Percentiles rank a stretch among this genome's conserved stretches.
These are phyloP conservation scores for Aulostomus chinensis DNA, from an alignment of 2,797 vertebrate genomes.

Conservation along the genomic window DNA sequence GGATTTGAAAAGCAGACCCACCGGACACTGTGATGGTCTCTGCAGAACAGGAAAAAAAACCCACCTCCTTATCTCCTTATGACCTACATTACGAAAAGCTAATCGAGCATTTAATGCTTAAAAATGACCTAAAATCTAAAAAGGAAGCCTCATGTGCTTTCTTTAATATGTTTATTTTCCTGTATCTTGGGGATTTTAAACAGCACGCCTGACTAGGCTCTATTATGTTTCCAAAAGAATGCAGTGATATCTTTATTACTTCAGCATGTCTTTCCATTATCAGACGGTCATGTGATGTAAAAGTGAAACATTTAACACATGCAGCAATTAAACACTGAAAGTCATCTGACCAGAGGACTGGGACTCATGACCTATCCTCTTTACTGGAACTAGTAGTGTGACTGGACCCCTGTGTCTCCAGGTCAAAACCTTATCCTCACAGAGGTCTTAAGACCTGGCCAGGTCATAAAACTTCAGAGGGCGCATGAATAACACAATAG, in stretches of 20 bases:
- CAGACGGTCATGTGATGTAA: constrained; percentile 30
- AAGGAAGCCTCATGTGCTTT: constrained; percentile 14
- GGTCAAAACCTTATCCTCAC: constrained; percentile 16
- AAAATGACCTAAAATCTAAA: constrained; percentile 17
- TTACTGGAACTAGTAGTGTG: constrained; percentile 14
- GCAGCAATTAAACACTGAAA: constrained; percentile 20
- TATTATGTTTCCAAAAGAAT: constrained; percentile 18
- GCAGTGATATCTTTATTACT: constrained; percentile 22
- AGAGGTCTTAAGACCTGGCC: constrained; percentile 24
- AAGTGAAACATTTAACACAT: constrained; percentile 6
- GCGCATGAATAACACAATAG: constrained; percentile 27
- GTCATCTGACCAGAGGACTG: constrained; percentile 35
- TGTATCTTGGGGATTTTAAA: constrained; percentile 20
- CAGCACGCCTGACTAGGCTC: constrained; percentile 16
- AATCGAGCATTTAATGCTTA: constrained; percentile 3
- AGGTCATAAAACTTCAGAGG: constrained; percentile 28
- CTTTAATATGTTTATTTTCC: constrained; percentile 18
- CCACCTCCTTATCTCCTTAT: constrained; percentile 23
- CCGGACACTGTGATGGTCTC: constrained; percentile 41
- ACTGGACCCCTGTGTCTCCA: constrained; percentile 9
- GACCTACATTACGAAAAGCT: constrained; percentile 40
- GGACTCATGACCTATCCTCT: constrained; percentile 29
- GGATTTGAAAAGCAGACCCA: constrained; percentile 70
- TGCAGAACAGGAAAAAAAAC: constrained; percentile 32
- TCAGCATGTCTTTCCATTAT: constrained; percentile 8